Conservation (phyloP, 2,888 invertebrate species). For the Anoncus sp. region DNA sequence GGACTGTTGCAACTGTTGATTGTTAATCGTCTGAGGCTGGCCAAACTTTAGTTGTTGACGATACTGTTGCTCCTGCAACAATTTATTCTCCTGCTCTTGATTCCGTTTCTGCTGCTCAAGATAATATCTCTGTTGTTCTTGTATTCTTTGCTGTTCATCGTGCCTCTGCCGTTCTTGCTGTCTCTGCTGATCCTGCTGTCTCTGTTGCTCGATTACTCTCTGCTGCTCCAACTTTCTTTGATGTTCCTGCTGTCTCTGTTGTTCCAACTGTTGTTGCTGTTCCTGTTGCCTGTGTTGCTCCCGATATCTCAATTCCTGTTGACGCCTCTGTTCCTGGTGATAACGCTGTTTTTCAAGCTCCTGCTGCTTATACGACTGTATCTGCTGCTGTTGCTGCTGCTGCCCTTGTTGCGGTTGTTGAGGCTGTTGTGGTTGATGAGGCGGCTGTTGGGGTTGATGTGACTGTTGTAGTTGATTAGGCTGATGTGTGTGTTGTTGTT, state of each 20-base stretch:
- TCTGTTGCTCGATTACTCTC: constrained; percentile 69
- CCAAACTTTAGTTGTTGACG: constrained; percentile 81
- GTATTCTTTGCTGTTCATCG: constrained; percentile 70
- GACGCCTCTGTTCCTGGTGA: constrained; percentile 74
- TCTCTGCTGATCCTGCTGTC: constrained; percentile 71
- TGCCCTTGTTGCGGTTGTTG: constrained; percentile 74
- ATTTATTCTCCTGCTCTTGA: constrained; percentile 78
- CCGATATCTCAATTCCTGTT: constrained; percentile 74
- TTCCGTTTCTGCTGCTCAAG: constrained; percentile 79
- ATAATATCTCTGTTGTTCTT: constrained; percentile 69
- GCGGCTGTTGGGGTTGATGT: constrained; percentile 68
- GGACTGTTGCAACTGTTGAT: constrained; percentile 75
- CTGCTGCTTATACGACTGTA: constrained; percentile 76
- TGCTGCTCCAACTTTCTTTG: constrained; percentile 77
- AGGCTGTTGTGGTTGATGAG: constrained; percentile 74
- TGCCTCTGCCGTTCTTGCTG: constrained; percentile 72
- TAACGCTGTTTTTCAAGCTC: constrained; percentile 75
- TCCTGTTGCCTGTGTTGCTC: constrained; percentile 73
- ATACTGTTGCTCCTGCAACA: constrained; percentile 70
- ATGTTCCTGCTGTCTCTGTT: constrained; percentile 67
- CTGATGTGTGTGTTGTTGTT: constrained; percentile 73
- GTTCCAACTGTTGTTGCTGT: constrained; percentile 69
- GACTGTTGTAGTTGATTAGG: constrained; percentile 66
- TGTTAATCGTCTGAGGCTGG: constrained; percentile 75
- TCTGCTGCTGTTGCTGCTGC: constrained; percentile 69